These are phyloP conservation scores for Carassius carassius DNA, from an alignment of 2,113 vertebrate genomes.

Conservation along the genomic window DNA sequence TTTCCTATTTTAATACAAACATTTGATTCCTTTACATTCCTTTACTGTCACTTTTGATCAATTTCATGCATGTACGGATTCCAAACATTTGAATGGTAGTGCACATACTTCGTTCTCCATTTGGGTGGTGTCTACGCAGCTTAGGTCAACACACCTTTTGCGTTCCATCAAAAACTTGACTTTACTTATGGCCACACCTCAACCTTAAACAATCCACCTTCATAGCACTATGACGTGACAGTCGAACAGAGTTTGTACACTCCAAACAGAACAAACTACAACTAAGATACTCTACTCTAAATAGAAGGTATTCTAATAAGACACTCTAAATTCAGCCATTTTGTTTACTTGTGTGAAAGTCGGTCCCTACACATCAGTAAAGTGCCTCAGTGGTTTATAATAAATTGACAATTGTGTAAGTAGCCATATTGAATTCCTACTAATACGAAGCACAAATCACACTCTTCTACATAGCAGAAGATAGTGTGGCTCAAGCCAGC, in stretches of 20 bases:
- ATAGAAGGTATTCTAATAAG: no score
- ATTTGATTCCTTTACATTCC: no score
- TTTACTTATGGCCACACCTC: background rate
- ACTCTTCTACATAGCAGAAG: background rate
- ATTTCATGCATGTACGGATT: background rate
- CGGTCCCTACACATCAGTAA: background rate
- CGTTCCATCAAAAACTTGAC: background rate
- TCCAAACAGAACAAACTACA: background rate
- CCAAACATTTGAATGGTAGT: background rate
- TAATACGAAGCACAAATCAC: background rate
- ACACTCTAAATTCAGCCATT: background rate
- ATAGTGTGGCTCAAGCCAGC: background rate
- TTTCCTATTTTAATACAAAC: no score
- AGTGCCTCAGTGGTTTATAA: background rate
- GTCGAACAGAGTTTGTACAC: background rate
- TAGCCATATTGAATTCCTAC: constrained; percentile 18
- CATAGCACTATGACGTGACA: background rate
- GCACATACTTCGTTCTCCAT: background rate
- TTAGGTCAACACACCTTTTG: background rate
- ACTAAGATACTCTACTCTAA: no score
- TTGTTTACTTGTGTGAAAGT: background rate
- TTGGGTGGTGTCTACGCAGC: background rate
- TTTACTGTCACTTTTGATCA: no score
- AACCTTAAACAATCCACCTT: constrained; percentile 28
- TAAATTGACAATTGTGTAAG: constrained; percentile 8